Conservation (phyloP, 1,140 invertebrate species). For the Proales similis region DNA sequence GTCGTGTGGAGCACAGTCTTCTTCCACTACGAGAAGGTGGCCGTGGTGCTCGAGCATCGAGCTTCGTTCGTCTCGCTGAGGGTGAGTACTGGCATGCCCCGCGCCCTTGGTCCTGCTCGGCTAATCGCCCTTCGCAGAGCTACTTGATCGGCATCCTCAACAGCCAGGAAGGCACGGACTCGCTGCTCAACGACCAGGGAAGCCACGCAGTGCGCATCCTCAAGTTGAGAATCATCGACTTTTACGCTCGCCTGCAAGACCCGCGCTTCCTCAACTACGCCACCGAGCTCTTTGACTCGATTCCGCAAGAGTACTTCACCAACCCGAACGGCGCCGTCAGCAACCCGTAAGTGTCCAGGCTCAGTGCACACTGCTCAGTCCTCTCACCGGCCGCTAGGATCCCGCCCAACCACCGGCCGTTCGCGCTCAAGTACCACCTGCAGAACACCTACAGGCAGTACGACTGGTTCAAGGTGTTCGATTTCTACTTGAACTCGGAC, state of each 20-base stretch:
- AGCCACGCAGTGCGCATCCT: background rate
- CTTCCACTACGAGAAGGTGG: slow-evolving; percentile 26
- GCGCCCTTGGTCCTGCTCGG: too few species aligned
- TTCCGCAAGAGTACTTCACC: background rate
- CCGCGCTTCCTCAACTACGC: slow-evolving; percentile 18
- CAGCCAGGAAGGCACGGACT: too few species aligned
- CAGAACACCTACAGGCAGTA: background rate
- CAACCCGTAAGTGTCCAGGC: background rate
- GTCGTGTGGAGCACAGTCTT: slow-evolving; percentile 2
- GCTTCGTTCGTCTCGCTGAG: slow-evolving; percentile 5
- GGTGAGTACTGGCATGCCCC: too few species aligned
- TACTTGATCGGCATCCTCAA: too few species aligned
- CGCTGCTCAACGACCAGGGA: background rate
- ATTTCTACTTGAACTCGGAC: background rate
- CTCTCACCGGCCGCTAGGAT: background rate
- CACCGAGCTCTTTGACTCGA: background rate
- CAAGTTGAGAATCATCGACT: slow-evolving; percentile 15
- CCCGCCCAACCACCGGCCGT: background rate
- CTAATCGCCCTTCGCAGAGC: too few species aligned
- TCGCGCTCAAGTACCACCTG: background rate
- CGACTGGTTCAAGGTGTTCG: background rate
- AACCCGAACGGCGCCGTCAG: background rate
- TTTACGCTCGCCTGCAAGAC: slow-evolving; percentile 23
- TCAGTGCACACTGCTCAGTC: background rate
- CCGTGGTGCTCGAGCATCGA: slow-evolving; percentile 23